phyloP scores from a whole-genome alignment of 92 coral and sea anemone genomes.

The Desmophyllum pertusum region DNA sequence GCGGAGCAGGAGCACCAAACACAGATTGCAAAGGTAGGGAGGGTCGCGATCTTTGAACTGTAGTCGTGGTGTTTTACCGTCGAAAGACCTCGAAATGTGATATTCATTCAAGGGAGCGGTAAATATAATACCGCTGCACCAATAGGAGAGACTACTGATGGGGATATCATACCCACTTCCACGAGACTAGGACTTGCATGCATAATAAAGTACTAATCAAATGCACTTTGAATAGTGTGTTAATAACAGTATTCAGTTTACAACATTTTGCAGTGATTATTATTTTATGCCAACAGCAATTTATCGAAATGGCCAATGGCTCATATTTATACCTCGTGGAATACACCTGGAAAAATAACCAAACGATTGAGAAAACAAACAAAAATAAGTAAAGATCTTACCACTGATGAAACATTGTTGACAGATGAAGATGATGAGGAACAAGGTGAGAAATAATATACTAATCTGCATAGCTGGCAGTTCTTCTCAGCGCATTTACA shows the following conservation, averaged over 20 bases:
- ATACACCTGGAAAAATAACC: slow-evolving; percentile 25
- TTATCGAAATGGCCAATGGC: not conserved
- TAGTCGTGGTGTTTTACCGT: too few relatives aligned
- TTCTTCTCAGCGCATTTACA: not conserved
- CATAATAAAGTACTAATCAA: too few relatives aligned
- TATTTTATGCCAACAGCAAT: not conserved
- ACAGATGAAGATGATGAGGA: slow-evolving; percentile 25
- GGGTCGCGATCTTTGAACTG: too few relatives aligned
- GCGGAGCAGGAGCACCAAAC: too few relatives aligned
- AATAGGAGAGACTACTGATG: too few relatives aligned
- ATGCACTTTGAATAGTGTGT: too few relatives aligned
- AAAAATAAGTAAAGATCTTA: not conserved
- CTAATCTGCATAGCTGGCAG: not conserved
- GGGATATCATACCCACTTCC: too few relatives aligned
- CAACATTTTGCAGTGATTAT: not conserved
- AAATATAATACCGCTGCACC: too few relatives aligned
- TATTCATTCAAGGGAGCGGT: too few relatives aligned
- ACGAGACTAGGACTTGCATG: too few relatives aligned
- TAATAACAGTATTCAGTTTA: not conserved
- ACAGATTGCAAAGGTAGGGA: too few relatives aligned
- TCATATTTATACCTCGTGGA: slow-evolving; percentile 46
- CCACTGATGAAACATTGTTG: not conserved
- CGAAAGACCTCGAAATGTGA: too few relatives aligned
- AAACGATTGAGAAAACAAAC: not conserved
- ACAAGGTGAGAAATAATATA: not conserved